Percentiles rank a stretch among this genome's conserved stretches.
phyloP scores from a whole-genome alignment of 35 echinoderm and acorn worm genomes.

The Stichopus chloronotus region DNA sequence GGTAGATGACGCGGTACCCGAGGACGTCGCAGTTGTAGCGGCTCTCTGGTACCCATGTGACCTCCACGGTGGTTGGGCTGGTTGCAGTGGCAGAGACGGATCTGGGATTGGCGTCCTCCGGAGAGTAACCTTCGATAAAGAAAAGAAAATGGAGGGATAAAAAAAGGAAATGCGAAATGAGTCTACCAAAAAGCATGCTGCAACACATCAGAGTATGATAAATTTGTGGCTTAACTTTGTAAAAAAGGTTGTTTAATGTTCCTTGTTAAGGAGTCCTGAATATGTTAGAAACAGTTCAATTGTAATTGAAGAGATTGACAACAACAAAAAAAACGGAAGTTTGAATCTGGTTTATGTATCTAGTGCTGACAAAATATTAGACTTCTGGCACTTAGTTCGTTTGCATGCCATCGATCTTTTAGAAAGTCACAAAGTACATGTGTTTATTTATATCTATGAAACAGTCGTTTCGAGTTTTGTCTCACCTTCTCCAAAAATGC shows the following conservation, averaged over 20 bases:
- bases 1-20: constrained; percentile 72
- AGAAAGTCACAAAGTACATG: too few relatives aligned
- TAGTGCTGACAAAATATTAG: too few relatives aligned
- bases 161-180: background rate
- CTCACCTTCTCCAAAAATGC: too few relatives aligned
- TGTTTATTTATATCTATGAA: too few relatives aligned
- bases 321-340: too few relatives aligned
- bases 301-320: too few relatives aligned
- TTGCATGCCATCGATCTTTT: too few relatives aligned
- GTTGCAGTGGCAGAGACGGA: constrained; percentile 44
- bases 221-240: background rate
- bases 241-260: background rate
- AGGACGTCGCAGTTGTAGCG: constrained; percentile 78
- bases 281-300: too few relatives aligned
- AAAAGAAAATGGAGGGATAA: background rate
- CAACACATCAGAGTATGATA: background rate
- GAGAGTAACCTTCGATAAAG: constrained; percentile 56
- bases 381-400: too few relatives aligned
- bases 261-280: too few relatives aligned
- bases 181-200: background rate
- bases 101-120: constrained; percentile 57
- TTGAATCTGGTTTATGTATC: too few relatives aligned
- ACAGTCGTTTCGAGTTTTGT: too few relatives aligned
- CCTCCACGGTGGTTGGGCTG: constrained; percentile 44
- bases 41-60: constrained; percentile 58